Conservation (phyloP, 2,113 vertebrate species). For the Microcebus griseorufus region DNA sequence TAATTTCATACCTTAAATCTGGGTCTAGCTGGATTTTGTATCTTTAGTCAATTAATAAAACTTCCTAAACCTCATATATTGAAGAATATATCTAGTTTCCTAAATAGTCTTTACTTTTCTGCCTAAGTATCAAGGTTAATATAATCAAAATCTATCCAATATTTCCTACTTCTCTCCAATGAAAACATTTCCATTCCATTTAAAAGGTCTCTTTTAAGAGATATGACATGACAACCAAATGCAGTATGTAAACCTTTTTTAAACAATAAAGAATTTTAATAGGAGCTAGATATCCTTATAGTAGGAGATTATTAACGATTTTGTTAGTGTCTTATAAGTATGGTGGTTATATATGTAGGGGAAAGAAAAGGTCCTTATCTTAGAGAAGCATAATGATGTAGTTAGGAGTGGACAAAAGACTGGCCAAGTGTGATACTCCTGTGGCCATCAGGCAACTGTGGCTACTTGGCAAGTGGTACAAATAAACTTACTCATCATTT, state of each 20-base stretch:
- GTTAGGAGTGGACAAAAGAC: slow-evolving; percentile 60
- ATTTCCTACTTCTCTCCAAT: background rate
- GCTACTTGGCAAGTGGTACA: slow-evolving; percentile 88
- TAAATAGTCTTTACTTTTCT: background rate
- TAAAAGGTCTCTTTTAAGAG: background rate
- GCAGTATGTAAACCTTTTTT: background rate
- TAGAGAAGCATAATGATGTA: background rate
- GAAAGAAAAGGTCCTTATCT: background rate
- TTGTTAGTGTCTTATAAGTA: background rate
- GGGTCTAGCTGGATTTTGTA: background rate
- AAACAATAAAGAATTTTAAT: background rate
- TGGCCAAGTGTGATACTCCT: slow-evolving; percentile 87
- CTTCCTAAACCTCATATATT: background rate
- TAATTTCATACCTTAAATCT: background rate
- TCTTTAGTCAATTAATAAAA: background rate
- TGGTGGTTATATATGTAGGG: background rate
- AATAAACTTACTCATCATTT: slow-evolving; percentile 91
- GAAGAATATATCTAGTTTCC: background rate
- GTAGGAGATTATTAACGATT: background rate
- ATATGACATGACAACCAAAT: background rate
- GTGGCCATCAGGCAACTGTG: slow-evolving; percentile 79
- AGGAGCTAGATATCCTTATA: background rate
- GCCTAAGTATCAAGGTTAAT: background rate
- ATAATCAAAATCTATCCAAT: background rate
- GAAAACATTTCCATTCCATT: background rate